Evolutionary conservation across 2,797 vertebrate species (phyloP), one percentile per base, ranked within the genome.

Genomic region (Semaprochilodus insignis): DNA sequence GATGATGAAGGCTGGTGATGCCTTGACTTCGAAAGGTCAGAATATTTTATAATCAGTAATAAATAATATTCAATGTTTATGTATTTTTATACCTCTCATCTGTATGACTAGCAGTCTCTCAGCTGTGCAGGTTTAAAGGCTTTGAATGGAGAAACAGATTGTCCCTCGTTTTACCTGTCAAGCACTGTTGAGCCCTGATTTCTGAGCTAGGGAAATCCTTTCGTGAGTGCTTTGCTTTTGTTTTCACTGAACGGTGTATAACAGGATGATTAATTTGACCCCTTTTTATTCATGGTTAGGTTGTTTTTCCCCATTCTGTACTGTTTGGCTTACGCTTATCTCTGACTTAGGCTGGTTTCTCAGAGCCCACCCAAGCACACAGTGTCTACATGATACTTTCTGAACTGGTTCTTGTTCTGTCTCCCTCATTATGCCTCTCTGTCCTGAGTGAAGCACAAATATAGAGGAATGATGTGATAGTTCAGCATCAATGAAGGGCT

Each of bases 401-500:
- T 14, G 40, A 6, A n/a, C 40, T 44, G 40, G 40, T 44, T 44
- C 6, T 44, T 4, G 31, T 31, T 52, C n/a, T 16, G 21, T 72
- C 27, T 60, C 4, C 27, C 51, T 71, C 25, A 36, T 13, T 40
- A 17, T 81, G 17, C 23, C 6, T 60, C 23, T 67, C 21, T 48
- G 14, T 76, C 21, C 13, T 34, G 21, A 74, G 55, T 65, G 70
- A 62, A 6, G 34, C 27, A 31, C 73, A 55, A 21, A 23, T 77
- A 44, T 6, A 17, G 19, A 65, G 54, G 59, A 44, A 34, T 80
- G 59, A 81, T 77, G 1, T 2, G 66, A 72, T 57, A 25, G 55
- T 78, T 82, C 31, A 80, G 80, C 40, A 6, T 14, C 71, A 78
- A 1, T 69, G 73, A 65, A 36, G 31, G 25, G 16, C 69, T 78